A percentile compares a stretch with the other conserved stretches of the same genome.
Evolutionary conservation across 2,888 invertebrate genomes (phyloP).

Genomic region (Drosophila subsilvestris): DNA sequence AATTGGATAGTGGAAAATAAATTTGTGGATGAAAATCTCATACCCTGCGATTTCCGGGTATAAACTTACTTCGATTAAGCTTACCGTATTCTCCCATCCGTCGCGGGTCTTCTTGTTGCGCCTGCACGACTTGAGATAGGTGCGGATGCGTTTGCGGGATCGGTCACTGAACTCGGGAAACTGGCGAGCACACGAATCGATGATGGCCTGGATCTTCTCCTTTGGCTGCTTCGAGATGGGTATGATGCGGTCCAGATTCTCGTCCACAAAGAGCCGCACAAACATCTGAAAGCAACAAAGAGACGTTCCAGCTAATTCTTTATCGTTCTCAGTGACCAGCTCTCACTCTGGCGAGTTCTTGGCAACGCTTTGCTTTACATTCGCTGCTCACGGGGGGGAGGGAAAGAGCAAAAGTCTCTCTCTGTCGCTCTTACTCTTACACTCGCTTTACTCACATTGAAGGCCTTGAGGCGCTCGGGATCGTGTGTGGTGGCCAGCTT

Average conservation of each 20-base stretch:
- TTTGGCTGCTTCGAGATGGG: slow-evolving; percentile 99
- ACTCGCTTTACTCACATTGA: slow-evolving; percentile 90
- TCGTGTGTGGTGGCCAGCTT: slow-evolving; percentile 89
- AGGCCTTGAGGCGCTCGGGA: slow-evolving; percentile 97
- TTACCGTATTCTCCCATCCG: slow-evolving; percentile 94
- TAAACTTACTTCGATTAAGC: slow-evolving; percentile 70
- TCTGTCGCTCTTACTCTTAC: slow-evolving; percentile 29
- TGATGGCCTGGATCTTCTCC: slow-evolving; percentile 98
- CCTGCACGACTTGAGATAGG: slow-evolving; percentile 97
- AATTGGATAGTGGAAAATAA: not conserved
- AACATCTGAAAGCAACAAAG: slow-evolving; percentile 91
- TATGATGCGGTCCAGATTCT: slow-evolving; percentile 97
- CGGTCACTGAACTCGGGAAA: slow-evolving; percentile 98
- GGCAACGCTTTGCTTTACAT: slow-evolving; percentile 78
- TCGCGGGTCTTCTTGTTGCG: slow-evolving; percentile 97
- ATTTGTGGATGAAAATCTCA: not conserved
- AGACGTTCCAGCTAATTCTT: slow-evolving; percentile 5
- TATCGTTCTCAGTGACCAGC: slow-evolving; percentile 16
- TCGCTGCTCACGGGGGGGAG: slow-evolving; percentile 41
- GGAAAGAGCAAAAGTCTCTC: not conserved
- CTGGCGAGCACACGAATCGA: slow-evolving; percentile 97
- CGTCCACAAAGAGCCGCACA: slow-evolving; percentile 97
- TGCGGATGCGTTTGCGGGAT: slow-evolving; percentile 96
- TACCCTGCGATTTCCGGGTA: not conserved
- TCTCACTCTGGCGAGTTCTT: slow-evolving; percentile 59